Percentiles rank a stretch among this genome's conserved stretches.
Conservation (phyloP, 2,113 vertebrate species). For the Gasterosteus nipponicus region DNA sequence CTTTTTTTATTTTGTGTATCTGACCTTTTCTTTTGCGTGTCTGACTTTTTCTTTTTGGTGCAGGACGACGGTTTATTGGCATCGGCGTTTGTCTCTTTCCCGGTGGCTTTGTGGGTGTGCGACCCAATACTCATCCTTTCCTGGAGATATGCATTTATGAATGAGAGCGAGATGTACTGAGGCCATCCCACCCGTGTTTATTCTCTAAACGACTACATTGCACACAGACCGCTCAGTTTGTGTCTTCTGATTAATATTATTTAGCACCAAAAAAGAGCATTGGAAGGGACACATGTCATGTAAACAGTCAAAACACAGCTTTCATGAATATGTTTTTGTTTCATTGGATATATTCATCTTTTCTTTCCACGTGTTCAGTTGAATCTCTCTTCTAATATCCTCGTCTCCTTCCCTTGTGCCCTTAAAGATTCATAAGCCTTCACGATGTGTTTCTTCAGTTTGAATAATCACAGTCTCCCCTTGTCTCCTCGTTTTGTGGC, state of each 20-base stretch:
- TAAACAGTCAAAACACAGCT: conserved; percentile 20
- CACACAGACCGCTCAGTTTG: conserved; percentile 28
- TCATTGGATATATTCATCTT: not conserved
- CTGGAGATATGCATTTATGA: conserved; percentile 48
- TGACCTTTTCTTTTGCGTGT: not conserved
- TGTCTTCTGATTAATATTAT: conserved; percentile 49
- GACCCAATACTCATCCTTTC: conserved; percentile 34
- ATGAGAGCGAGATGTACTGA: conserved; percentile 32
- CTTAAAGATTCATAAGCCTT: conserved; percentile 51
- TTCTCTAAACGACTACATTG: conserved; percentile 49
- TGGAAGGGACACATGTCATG: conserved; percentile 30
- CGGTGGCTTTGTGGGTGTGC: not conserved
- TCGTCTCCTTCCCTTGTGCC: conserved; percentile 12
- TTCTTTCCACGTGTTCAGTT: not conserved
- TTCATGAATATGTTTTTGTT: conserved; percentile 26
- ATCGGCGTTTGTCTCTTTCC: not conserved
- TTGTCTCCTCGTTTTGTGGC: conserved; percentile 2
- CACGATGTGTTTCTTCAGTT: conserved; percentile 42
- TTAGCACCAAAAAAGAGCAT: conserved; percentile 29
- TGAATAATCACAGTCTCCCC: conserved; percentile 36
- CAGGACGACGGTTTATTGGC: not conserved
- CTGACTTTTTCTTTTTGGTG: not conserved
- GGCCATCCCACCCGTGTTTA: conserved; percentile 28
- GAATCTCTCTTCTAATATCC: conserved; percentile 4
- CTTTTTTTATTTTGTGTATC: conserved; percentile 2